Percentiles rank a stretch among this genome's conserved stretches.
These are phyloP conservation scores for Melanotaenia boesemani DNA, from an alignment of 2,797 vertebrate genomes.

Conservation along the genomic window DNA sequence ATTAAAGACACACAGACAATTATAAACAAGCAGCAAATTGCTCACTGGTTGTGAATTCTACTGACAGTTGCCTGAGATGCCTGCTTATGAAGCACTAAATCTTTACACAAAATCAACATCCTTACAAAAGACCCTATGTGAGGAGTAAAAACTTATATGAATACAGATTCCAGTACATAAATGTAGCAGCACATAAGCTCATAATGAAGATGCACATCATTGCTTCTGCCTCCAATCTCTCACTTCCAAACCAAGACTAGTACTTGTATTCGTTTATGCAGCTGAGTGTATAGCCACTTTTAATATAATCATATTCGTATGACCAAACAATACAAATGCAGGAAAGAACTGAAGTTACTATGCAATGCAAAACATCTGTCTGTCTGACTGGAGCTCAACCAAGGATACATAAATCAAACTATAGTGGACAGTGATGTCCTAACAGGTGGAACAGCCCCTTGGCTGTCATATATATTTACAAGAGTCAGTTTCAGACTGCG, in stretches of 20 bases:
- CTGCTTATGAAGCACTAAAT: not conserved
- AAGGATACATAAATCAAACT: not conserved
- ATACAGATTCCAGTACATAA: not conserved
- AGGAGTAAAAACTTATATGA: not conserved
- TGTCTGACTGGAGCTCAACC: not conserved
- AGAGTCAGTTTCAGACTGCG: constrained; percentile 35
- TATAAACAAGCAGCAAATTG: not conserved
- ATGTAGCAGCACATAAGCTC: not conserved
- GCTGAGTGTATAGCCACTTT: not conserved
- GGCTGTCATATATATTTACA: constrained; percentile 30
- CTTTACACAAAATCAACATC: not conserved
- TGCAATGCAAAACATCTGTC: not conserved
- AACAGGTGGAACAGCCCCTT: constrained; percentile 17
- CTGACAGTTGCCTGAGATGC: not conserved
- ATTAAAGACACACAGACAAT: not conserved
- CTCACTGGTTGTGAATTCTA: not conserved
- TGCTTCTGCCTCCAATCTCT: not conserved
- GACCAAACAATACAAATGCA: not conserved
- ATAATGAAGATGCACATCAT: not conserved
- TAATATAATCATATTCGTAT: not conserved
- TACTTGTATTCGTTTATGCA: not conserved
- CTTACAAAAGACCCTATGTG: not conserved
- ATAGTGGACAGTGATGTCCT: not conserved
- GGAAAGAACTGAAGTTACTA: not conserved
- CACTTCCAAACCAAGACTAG: not conserved